Conservation (phyloP, 2,797 vertebrate genomes). For the Neopelma chrysocephalum region DNA sequence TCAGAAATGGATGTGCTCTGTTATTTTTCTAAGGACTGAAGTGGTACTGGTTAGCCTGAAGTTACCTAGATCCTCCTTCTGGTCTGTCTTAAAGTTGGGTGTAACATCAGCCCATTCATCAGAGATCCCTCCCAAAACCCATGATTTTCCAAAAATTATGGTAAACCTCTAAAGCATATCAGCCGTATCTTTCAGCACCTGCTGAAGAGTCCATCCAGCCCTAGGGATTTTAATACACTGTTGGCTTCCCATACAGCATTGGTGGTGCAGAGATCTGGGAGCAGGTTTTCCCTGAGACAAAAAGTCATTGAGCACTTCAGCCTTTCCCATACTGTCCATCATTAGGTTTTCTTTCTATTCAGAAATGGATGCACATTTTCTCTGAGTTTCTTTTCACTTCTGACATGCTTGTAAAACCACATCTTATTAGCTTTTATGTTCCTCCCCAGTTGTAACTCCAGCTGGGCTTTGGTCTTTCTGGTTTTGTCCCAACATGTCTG, state of each 20-base stretch:
- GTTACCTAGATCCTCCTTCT: neutral
- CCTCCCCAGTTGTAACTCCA: slow-evolving; percentile 2
- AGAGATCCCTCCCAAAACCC: neutral
- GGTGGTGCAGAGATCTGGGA: neutral
- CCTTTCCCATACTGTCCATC: neutral
- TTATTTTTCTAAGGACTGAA: neutral
- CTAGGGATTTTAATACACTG: neutral
- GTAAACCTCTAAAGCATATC: neutral
- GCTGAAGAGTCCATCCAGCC: neutral
- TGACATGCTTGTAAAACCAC: neutral
- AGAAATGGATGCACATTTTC: neutral
- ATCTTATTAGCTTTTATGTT: slow-evolving; percentile 12
- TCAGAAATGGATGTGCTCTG: neutral
- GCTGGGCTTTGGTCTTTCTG: neutral
- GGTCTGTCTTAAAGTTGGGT: neutral
- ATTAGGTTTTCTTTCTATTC: neutral
- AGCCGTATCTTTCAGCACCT: neutral
- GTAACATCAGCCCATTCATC: neutral
- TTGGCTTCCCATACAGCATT: neutral
- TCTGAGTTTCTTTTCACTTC: neutral
- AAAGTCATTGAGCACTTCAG: neutral
- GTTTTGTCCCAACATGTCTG: slow-evolving; percentile 10
- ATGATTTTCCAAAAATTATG: neutral
- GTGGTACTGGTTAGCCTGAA: neutral
- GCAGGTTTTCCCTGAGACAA: neutral